Evolutionary conservation across 2,113 vertebrate species (phyloP).

Genomic region (Galeopterus variegatus): DNA sequence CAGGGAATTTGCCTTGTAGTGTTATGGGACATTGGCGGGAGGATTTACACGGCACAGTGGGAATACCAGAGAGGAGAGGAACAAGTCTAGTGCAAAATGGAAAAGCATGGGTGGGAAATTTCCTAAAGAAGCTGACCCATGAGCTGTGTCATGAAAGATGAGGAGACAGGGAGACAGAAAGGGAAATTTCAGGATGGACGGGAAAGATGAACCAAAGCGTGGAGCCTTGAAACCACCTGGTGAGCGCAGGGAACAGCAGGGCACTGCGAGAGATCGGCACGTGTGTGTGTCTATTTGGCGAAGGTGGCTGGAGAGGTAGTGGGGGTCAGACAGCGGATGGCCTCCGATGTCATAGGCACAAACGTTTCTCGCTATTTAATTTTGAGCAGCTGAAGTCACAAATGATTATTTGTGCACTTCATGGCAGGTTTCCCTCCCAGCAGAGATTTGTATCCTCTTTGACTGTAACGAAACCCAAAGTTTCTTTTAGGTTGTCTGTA

Average conservation of each 20-base stretch:
- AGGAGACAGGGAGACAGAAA: neutral
- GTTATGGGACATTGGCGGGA: neutral
- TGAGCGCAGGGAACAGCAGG: rapidly evolving
- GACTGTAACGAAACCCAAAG: neutral
- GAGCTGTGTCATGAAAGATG: neutral
- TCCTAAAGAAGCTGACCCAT: neutral
- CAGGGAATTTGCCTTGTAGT: neutral
- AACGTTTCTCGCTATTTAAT: neutral
- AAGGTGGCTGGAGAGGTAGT: neutral
- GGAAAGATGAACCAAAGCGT: too few species aligned
- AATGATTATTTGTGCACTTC: neutral
- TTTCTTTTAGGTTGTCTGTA: neutral
- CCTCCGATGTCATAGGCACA: rapidly evolving
- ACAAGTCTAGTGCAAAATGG: too few species aligned
- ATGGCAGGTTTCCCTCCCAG: neutral
- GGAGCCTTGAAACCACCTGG: neutral
- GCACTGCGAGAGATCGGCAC: rapidly evolving
- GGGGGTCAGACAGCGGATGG: rapidly evolving
- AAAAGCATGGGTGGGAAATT: neutral
- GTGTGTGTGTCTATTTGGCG: neutral
- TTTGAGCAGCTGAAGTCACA: neutral
- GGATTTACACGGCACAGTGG: too few species aligned
- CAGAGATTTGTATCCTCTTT: neutral
- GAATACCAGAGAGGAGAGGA: neutral
- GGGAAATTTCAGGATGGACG: rapidly evolving